phyloP scores from a whole-genome alignment of 2,797 vertebrate species.

The Chaetodon trifasciatus region DNA sequence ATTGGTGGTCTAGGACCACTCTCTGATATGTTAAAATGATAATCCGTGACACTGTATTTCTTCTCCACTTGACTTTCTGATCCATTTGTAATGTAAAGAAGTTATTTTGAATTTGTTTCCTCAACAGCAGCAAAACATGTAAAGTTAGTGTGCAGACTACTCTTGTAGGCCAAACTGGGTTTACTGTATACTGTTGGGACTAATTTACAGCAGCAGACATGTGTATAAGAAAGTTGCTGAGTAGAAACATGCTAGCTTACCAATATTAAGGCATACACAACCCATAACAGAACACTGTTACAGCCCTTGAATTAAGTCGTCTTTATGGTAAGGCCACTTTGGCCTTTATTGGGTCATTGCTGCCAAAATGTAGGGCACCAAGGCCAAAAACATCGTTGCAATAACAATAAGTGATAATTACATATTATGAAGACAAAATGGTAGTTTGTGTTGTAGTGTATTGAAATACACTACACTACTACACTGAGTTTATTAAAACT shows the following conservation, averaged over 20 bases:
- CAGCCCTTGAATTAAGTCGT: too few relatives aligned
- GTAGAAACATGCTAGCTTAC: background rate
- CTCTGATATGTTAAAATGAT: background rate
- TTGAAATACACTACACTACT: too few relatives aligned
- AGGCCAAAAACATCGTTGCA: too few relatives aligned
- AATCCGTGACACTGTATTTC: background rate
- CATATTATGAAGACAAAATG: too few relatives aligned
- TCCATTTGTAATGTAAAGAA: slow-evolving; percentile 1
- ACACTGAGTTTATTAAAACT: too few relatives aligned
- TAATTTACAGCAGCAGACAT: slow-evolving; percentile 14
- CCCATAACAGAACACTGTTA: too few relatives aligned
- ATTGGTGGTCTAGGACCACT: background rate
- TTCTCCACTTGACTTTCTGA: background rate
- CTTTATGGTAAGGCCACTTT: too few relatives aligned
- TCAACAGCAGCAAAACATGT: slow-evolving; percentile 1
- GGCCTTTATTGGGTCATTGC: too few relatives aligned
- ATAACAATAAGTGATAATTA: too few relatives aligned
- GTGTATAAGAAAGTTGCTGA: background rate
- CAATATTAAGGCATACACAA: background rate
- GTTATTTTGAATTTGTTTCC: slow-evolving; percentile 16
- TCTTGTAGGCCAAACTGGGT: slow-evolving; percentile 2
- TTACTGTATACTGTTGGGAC: background rate
- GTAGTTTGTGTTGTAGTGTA: too few relatives aligned
- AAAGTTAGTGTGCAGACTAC: slow-evolving; percentile 5
- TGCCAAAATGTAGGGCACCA: too few relatives aligned